Conservation (phyloP, 2,113 vertebrate species). For the Mola mola region DNA sequence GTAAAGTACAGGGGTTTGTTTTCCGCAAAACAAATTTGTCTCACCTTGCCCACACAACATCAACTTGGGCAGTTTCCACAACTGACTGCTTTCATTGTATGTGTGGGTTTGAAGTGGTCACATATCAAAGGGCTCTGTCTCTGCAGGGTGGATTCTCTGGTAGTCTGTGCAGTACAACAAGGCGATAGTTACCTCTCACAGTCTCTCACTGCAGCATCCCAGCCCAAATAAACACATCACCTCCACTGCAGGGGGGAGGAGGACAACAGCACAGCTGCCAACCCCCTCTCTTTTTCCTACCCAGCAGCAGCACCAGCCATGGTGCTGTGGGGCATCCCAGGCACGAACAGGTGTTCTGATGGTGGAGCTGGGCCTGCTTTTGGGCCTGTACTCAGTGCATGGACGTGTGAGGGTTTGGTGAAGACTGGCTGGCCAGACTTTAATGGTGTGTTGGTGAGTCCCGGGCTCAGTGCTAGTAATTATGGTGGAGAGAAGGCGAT, state of each 20-base stretch:
- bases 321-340: constrained; percentile 68
- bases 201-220: constrained; percentile 64
- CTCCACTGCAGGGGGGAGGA: constrained; percentile 66
- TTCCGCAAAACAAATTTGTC: constrained; percentile 53
- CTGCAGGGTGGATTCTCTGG: constrained; percentile 74
- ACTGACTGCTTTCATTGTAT: constrained; percentile 72
- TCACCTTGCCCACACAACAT: constrained; percentile 69
- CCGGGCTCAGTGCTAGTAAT: constrained; percentile 84
- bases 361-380: constrained; percentile 61
- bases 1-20: constrained; percentile 40
- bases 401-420: constrained; percentile 58
- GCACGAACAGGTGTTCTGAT: constrained; percentile 65
- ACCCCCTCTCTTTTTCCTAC: constrained; percentile 51
- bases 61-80: constrained; percentile 67
- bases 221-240: constrained; percentile 81
- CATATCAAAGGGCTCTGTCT: constrained; percentile 75
- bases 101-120: constrained; percentile 72
- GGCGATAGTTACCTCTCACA: constrained; percentile 72
- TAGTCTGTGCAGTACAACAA: constrained; percentile 67
- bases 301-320: constrained; percentile 52
- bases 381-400: constrained; percentile 54
- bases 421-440: constrained; percentile 64
- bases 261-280: constrained; percentile 68
- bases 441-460: constrained; percentile 71
- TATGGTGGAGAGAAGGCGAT: constrained; percentile 92